A percentile compares a stretch with the other conserved stretches of the same genome.
Conservation (phyloP, 2,797 vertebrate species). For the Molossus molossus region DNA sequence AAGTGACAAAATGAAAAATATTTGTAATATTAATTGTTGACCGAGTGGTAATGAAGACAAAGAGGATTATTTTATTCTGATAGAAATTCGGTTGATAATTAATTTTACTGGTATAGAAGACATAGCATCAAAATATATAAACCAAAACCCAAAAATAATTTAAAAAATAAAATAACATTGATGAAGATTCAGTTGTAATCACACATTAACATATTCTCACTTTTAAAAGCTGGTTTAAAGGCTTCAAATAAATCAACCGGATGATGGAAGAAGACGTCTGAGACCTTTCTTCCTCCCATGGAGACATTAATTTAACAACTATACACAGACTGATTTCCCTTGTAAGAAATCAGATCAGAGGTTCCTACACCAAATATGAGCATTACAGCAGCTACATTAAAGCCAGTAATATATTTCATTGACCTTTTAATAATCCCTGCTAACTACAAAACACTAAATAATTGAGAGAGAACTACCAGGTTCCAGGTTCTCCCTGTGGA, state of each 20-base stretch:
- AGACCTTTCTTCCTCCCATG: background rate
- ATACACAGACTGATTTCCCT: background rate
- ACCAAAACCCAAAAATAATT: background rate
- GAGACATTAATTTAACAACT: background rate
- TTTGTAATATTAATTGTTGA: background rate
- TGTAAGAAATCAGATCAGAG: background rate
- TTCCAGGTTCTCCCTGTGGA: background rate
- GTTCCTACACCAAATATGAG: background rate
- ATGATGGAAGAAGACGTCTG: background rate
- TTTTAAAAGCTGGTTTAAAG: background rate
- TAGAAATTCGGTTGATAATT: background rate
- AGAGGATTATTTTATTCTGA: background rate
- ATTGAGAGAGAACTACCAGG: background rate
- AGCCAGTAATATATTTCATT: background rate
- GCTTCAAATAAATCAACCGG: background rate
- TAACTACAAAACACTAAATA: background rate
- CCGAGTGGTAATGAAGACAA: background rate
- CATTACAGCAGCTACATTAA: background rate
- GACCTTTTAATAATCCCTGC: background rate
- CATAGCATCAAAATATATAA: background rate
- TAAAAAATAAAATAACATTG: background rate
- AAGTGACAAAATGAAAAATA: constrained; percentile 18
- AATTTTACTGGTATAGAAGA: constrained; percentile 33
- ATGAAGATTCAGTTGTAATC: background rate
- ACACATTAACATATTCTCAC: background rate